phyloP scores from a whole-genome alignment of 2,113 vertebrate species.

The Mus musculus region DNA sequence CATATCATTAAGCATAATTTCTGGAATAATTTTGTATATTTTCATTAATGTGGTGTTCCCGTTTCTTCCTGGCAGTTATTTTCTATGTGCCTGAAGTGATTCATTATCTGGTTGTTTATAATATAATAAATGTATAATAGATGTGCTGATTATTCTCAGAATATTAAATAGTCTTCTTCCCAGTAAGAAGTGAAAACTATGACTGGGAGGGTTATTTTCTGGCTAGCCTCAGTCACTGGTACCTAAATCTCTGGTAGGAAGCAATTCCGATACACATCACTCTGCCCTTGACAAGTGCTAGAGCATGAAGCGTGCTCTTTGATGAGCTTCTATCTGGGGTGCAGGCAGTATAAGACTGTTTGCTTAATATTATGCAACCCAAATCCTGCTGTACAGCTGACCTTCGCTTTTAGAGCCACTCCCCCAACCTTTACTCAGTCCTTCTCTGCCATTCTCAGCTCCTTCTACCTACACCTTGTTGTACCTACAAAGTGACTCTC shows the following conservation, averaged over 20 bases:
- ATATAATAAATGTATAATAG: not conserved
- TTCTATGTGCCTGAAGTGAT: not conserved
- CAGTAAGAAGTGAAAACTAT: not conserved
- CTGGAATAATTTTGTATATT: conserved; percentile 2
- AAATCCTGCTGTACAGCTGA: not conserved
- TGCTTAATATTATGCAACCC: not conserved
- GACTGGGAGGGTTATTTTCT: not conserved
- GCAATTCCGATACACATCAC: not conserved
- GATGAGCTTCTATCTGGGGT: not conserved
- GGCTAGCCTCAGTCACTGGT: not conserved
- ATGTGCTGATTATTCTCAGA: not conserved
- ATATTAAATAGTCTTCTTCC: not conserved
- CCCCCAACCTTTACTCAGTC: not conserved
- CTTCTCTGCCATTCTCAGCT: not conserved
- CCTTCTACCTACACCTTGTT: not conserved
- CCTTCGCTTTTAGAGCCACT: not conserved
- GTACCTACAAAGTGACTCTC: not conserved
- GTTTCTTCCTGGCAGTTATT: not conserved
- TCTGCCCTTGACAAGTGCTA: not conserved
- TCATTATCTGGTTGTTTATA: not conserved
- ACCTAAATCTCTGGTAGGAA: not conserved
- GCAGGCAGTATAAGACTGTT: not conserved
- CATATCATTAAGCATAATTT: conserved; percentile 2
- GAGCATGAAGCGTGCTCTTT: not conserved
- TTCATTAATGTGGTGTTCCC: not conserved